phyloP scores from a whole-genome alignment of 2,113 vertebrate genomes.

The Mohoua ochrocephala region DNA sequence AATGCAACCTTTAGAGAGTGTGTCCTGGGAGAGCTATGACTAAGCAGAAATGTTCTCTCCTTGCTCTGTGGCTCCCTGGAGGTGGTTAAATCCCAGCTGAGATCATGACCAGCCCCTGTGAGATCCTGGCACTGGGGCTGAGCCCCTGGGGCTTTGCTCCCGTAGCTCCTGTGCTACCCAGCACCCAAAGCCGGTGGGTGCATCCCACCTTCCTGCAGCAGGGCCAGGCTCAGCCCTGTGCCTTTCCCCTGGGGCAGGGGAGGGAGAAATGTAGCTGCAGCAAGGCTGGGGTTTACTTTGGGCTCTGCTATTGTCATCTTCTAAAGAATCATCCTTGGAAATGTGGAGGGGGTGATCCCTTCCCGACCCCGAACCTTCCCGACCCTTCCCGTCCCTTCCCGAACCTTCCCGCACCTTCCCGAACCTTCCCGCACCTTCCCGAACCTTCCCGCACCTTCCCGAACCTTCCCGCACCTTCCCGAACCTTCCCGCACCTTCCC shows the following conservation, averaged over 20 bases:
- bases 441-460: too few species aligned
- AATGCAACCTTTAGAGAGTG: constrained; percentile 11
- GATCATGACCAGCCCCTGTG: background rate
- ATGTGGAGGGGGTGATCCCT: background rate
- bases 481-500: too few species aligned
- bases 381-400: too few species aligned
- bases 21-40: constrained; percentile 35
- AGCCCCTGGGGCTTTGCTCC: background rate
- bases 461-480: too few species aligned
- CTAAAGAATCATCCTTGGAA: background rate
- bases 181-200: background rate
- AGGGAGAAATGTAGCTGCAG: background rate
- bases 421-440: too few species aligned
- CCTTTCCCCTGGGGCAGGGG: background rate
- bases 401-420: too few species aligned
- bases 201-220: background rate
- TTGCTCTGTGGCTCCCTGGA: background rate
- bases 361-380: too few species aligned
- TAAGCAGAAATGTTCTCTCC: constrained; percentile 43
- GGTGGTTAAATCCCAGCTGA: background rate
- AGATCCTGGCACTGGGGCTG: background rate
- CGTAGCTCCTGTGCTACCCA: background rate
- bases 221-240: background rate
- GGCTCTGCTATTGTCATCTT: background rate
- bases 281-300: background rate